Conservation (phyloP, 92 coral and sea anemone species). For the Epizoanthus scotinus region DNA sequence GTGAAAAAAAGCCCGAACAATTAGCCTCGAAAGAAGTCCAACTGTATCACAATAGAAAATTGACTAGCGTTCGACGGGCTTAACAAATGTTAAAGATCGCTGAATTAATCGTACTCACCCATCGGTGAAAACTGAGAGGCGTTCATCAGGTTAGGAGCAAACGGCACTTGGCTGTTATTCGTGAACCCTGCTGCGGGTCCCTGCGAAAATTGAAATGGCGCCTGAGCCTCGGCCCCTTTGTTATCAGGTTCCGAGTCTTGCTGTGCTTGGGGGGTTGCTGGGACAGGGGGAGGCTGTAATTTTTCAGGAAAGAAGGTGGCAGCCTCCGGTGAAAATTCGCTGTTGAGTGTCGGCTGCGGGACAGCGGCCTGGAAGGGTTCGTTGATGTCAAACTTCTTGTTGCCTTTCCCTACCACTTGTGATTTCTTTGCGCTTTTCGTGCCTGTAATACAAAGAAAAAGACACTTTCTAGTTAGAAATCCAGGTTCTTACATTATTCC, state of each 20-base stretch:
- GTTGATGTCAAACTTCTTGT: conserved; percentile 35
- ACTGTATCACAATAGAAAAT: neutral
- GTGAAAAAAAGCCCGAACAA: no score
- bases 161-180: conserved; percentile 14
- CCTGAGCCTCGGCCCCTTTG: conserved; percentile 18
- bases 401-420: conserved; percentile 3
- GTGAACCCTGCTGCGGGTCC: conserved; percentile 20
- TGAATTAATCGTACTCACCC: neutral
- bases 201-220: conserved; percentile 9
- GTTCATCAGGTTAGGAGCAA: conserved; percentile 17
- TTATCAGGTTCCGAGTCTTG: conserved; percentile 5
- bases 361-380: conserved; percentile 5
- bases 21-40: neutral
- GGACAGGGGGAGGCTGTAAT: neutral
- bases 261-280: conserved; percentile 14
- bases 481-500: no score
- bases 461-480: no score
- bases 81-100: neutral
- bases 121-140: conserved; percentile 27
- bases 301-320: conserved; percentile 4
- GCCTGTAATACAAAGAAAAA: neutral
- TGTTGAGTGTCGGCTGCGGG: conserved; percentile 28
- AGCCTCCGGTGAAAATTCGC: conserved; percentile 43
- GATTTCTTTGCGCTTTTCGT: conserved; percentile 33
- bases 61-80: no score